Percentiles rank a stretch among this genome's conserved stretches.
Conservation (phyloP, 2,888 invertebrate species). For the Eupithecia inturbata region DNA sequence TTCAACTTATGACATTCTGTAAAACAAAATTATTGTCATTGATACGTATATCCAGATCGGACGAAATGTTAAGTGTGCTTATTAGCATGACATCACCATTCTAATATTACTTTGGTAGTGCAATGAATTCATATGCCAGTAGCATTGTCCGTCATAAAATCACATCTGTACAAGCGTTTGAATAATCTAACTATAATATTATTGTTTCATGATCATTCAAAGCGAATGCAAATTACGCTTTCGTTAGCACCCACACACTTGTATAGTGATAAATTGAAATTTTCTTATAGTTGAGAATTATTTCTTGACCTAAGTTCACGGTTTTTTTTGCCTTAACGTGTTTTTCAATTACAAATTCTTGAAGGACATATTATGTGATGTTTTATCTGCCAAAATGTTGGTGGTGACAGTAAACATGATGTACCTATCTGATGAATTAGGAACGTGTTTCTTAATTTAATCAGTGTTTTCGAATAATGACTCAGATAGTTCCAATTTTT, state of each 20-base stretch:
- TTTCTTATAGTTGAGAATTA: conserved; percentile 19
- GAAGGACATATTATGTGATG: not conserved
- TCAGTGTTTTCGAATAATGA: conserved; percentile 15
- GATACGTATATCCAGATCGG: not conserved
- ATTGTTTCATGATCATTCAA: conserved; percentile 62
- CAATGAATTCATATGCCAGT: conserved; percentile 54
- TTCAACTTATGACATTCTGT: not conserved
- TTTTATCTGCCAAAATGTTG: not conserved
- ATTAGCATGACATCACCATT: conserved; percentile 39
- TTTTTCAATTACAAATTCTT: conserved; percentile 9
- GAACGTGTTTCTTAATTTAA: not conserved
- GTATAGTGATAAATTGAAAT: conserved; percentile 29
- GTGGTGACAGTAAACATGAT: not conserved
- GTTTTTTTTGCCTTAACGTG: conserved; percentile 34
- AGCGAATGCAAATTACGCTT: conserved; percentile 59
- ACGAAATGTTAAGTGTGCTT: not conserved
- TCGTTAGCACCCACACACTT: conserved; percentile 51
- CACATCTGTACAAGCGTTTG: conserved; percentile 52
- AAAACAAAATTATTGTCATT: not conserved
- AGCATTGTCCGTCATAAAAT: conserved; percentile 50
- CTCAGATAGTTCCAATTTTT: conserved; percentile 31
- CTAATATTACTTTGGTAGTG: conserved; percentile 34
- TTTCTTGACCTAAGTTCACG: conserved; percentile 49
- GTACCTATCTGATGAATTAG: not conserved
- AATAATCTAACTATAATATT: conserved; percentile 53